Percentiles rank a stretch among this genome's conserved stretches.
Conservation (phyloP, 1,140 invertebrate species). For the Vollenhovia emeryi region DNA sequence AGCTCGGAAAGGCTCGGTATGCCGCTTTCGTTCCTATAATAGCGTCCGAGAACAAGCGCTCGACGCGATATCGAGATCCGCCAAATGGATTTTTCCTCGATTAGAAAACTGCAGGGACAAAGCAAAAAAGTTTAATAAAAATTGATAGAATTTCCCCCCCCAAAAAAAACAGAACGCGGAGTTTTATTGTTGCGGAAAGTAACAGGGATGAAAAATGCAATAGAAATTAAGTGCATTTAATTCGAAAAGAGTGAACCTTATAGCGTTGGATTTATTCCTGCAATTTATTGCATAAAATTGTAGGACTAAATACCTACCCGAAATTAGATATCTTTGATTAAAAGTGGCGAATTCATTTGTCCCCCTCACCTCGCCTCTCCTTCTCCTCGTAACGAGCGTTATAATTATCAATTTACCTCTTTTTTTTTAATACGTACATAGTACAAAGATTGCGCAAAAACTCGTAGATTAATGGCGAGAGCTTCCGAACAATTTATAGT, state of each 20-base stretch:
- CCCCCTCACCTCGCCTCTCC: background rate
- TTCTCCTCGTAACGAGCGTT: background rate
- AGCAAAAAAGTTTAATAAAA: slow-evolving; percentile 12
- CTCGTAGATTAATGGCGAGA: slow-evolving; percentile 35
- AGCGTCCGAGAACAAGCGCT: background rate
- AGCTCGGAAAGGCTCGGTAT: background rate
- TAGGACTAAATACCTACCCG: background rate
- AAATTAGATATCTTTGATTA: background rate
- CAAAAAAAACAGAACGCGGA: background rate
- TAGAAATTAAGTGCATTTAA: background rate
- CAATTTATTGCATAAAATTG: background rate
- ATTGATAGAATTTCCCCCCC: slow-evolving; percentile 1
- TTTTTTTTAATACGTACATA: slow-evolving; percentile 21
- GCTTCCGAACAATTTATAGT: slow-evolving; percentile 35
- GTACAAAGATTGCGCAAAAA: slow-evolving; percentile 17
- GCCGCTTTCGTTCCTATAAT: slow-evolving; percentile 20
- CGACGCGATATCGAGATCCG: slow-evolving; percentile 28
- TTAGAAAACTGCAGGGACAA: background rate
- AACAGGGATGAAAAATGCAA: background rate
- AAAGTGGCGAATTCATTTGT: background rate
- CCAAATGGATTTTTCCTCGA: slow-evolving; percentile 51
- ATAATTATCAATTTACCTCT: slow-evolving; percentile 23
- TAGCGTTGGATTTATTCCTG: background rate
- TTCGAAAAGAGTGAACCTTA: background rate
- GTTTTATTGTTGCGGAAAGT: background rate